These are phyloP conservation scores for Ailuropoda melanoleuca DNA, from an alignment of 2,113 vertebrate genomes.

Conservation along the genomic window DNA sequence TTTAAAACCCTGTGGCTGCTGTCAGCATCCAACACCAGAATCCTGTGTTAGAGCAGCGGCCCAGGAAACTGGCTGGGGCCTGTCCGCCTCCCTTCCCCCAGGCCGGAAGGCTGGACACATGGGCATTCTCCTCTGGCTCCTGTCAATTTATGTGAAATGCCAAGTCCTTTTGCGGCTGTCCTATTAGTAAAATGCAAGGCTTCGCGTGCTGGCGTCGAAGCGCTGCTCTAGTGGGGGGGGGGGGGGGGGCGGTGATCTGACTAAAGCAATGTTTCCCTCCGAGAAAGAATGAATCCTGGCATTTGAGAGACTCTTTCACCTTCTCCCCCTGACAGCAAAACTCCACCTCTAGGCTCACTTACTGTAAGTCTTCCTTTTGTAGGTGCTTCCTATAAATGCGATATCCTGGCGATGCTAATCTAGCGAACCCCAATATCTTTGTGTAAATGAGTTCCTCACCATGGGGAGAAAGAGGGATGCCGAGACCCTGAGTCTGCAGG, in stretches of 20 bases:
- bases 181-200: background rate
- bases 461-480: background rate
- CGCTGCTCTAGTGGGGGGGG: background rate
- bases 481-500: background rate
- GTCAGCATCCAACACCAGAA: background rate
- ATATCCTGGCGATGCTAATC: background rate
- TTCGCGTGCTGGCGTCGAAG: background rate
- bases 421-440: background rate
- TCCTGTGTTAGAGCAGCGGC: background rate
- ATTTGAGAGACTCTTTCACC: background rate
- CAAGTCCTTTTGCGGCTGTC: background rate
- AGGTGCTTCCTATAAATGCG: background rate
- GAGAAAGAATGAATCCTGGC: background rate
- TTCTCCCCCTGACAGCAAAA: background rate
- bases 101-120: background rate
- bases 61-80: background rate
- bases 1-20: background rate
- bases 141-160: background rate
- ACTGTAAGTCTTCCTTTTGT: background rate
- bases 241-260: rapidly evolving
- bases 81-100: background rate
- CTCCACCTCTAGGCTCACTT: background rate
- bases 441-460: background rate
- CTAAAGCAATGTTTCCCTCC: background rate
- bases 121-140: background rate